Conservation (phyloP, 2,888 invertebrate genomes). For the Tenthredo amoena region DNA sequence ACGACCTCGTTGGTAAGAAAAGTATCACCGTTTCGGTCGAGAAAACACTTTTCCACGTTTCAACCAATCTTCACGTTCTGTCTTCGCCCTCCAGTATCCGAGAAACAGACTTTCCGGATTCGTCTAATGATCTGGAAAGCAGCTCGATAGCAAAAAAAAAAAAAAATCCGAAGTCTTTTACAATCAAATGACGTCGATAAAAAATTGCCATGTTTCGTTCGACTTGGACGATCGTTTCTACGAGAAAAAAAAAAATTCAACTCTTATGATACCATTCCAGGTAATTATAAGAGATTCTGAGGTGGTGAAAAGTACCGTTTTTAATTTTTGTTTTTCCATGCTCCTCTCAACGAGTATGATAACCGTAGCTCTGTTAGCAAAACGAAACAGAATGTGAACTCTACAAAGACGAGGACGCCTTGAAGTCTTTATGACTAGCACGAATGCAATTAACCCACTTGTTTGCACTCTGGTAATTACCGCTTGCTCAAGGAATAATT, state of each 20-base stretch:
- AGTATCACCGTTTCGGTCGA: not conserved
- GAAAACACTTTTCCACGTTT: not conserved
- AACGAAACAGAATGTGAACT: not conserved
- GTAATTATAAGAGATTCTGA: not conserved
- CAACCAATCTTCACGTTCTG: not conserved
- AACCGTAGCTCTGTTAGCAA: not conserved
- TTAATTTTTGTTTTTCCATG: not conserved
- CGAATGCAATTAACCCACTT: constrained; percentile 33
- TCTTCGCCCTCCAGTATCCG: not conserved
- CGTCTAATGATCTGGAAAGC: too few species aligned
- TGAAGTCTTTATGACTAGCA: constrained; percentile 1
- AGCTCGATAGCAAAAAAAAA: too few species aligned
- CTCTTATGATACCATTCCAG: not conserved
- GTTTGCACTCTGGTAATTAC: constrained; percentile 20
- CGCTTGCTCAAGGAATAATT: constrained; percentile 2
- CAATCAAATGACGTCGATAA: not conserved
- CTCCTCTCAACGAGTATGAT: not conserved
- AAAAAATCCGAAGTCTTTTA: not conserved
- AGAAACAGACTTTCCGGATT: not conserved
- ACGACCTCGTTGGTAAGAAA: not conserved
- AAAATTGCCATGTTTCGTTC: not conserved
- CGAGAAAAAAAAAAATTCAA: too few species aligned
- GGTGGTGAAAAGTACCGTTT: not conserved
- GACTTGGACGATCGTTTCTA: too few species aligned
- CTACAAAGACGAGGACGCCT: not conserved